Base-by-base conservation (phyloP, 2,888 invertebrate species). In the Scelioninae gen. 1 region DNA sequence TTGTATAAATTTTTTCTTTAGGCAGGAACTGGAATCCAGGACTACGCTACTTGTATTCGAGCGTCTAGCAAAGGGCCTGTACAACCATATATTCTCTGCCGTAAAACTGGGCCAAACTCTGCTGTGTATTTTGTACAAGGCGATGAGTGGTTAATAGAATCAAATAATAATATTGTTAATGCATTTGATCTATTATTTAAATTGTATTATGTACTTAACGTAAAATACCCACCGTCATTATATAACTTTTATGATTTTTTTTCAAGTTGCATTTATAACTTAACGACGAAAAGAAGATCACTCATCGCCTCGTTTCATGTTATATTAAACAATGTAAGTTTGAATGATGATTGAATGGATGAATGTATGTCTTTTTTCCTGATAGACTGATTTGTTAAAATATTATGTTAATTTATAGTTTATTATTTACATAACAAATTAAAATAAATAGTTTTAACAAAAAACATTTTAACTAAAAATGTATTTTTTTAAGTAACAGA, bases 121-220 rank as follows among this genome's bases (percentile, higher is more conserved):
- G 40, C 4, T 5, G 40, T 40, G 11, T 40, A 11, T 13, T 62
- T 40, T 40, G 23, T 62, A 8, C 40, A 62, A 32, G 62, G 62
- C 7, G 62, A 62, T 32, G 40, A 23, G 9, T 62, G 62, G 62
- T 8, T 62, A 1, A 43, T 62, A 23, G 45, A 62, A 32, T 43
- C 62, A 13, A n/a, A 9, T 11, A 9, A 62, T 6, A 62, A 43
- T 13, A 29, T 38, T 11, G 43, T 62, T 5, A 11, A 23, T 15
- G 60, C 40, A 7, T 60, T 60, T 10, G 60, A 60, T 15, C n/a
- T 60, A 40, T 43, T 62, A 43, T 62, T 62, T 5, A 62, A 62
- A 11, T 5, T 23, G 34, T 62, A 62, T 62, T 62, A 40, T 11
- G 11, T 38, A 9, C 8, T 62, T 11, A 62, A 62, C n/a, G 10